Conservation (phyloP, 2,888 invertebrate species). For the Portevinia maculata region DNA sequence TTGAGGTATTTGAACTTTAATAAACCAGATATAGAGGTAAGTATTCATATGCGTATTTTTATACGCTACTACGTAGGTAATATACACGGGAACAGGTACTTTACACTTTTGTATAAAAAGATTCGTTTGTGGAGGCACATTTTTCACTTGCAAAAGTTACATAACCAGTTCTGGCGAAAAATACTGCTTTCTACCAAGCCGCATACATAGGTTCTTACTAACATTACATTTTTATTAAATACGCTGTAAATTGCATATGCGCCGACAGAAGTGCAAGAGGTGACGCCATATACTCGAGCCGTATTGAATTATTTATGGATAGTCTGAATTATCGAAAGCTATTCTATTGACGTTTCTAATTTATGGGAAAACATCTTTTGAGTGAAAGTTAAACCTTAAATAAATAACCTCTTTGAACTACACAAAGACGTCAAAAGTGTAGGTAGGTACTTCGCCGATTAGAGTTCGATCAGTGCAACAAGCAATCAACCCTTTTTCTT, state of each 20-base stretch:
- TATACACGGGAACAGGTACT: slow-evolving; percentile 4
- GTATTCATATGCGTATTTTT: no score
- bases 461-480: slow-evolving; percentile 6
- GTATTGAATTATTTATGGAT: slow-evolving; percentile 34
- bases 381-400: slow-evolving; percentile 14
- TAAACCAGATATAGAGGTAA: background rate
- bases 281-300: background rate
- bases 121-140: background rate
- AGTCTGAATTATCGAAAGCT: no score
- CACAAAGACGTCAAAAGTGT: background rate
- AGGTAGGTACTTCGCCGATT: slow-evolving; percentile 14
- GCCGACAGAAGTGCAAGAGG: background rate
- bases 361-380: background rate
- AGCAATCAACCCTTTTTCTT: slow-evolving; percentile 32
- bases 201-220: background rate
- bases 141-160: slow-evolving; percentile 15
- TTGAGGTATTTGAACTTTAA: slow-evolving; percentile 56
- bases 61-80: background rate
- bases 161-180: slow-evolving; percentile 27
- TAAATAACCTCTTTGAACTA: background rate
- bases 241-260: slow-evolving; percentile 26
- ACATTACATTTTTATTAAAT: background rate
- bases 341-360: no score
- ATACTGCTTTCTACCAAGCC: slow-evolving; percentile 22
- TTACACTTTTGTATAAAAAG: background rate